Evolutionary conservation across 2,888 invertebrate genomes (phyloP), one percentile per base, ranked within the genome.

Genomic region (Chromoteleia sp.): DNA sequence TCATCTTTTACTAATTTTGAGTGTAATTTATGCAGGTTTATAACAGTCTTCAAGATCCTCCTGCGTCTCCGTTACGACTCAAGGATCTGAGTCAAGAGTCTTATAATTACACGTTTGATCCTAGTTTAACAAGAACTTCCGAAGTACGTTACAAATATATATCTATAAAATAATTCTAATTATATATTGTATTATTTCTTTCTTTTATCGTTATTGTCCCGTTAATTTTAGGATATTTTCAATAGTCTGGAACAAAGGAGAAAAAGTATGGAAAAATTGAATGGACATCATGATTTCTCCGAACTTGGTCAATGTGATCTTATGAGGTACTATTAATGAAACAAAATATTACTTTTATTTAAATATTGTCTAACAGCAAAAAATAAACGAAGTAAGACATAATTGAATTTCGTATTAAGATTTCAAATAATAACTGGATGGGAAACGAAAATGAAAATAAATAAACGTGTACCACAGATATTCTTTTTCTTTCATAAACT

Each of bases 1-100:
- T n/a, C n/a, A n/a, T n/a, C n/a, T n/a, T n/a, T n/a, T 10, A 25
- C 10, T 25, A 63, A 14, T 36, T 48, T 19, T 33, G 17, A n/a
- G 6, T 43, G 3, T 17, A 12, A 58, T 58, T 61, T 59, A 7
- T n/a, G n/a, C 54, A 91, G 91, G 91, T 91, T 10, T 91, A 89
- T 81, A 89, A 91, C 61, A 91, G 91, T 73, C 85, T 91, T n/a
- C 91, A 91, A 83, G 90, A 90, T 83, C 91, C 91, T 8, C 90
- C 91, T 10, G 86, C 90, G 10, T 90, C 91, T 7, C 90, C 91
- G 0, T 76, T 91, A 19, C 83, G 90, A 33, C 81, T 90, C 5
- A 88, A 90, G 50, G 89, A 91, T 45, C 83, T 88, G 29, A 88
- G 84, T 75, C 89, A 89, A 43, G 89, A 89, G 25, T 85, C 87